Evolutionary conservation across 2,888 invertebrate species (phyloP).

Genomic region (Mesorhabditis spiculigera): DNA sequence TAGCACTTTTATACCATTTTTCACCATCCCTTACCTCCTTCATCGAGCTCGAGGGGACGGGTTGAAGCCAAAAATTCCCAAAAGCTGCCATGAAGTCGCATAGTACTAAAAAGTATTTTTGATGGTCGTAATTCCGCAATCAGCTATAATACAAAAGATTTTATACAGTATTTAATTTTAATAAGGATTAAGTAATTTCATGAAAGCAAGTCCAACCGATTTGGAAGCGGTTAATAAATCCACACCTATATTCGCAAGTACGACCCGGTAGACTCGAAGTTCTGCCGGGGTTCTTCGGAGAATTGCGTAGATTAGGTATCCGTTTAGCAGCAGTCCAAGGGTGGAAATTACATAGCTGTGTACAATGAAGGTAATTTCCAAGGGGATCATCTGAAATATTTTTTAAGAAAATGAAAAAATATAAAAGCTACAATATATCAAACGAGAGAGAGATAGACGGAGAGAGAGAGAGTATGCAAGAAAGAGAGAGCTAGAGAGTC

Average conservation of each 20-base stretch:
- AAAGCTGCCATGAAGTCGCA: not conserved
- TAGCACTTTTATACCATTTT: no score
- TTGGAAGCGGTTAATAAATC: no score
- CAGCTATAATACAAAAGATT: no score
- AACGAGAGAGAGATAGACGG: no score
- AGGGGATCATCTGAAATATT: not conserved
- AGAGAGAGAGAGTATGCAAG: no score
- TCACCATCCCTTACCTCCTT: no score
- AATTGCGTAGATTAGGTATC: not conserved
- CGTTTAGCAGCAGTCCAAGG: not conserved
- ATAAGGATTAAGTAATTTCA: no score
- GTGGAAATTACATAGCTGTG: not conserved
- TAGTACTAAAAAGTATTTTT: not conserved
- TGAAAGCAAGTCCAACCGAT: no score
- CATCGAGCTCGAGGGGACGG: not conserved
- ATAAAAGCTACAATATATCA: no score
- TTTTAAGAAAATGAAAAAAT: no score
- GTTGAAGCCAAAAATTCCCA: not conserved
- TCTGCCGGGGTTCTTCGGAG: not conserved
- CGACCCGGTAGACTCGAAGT: not conserved
- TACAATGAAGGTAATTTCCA: not conserved
- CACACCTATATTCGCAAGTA: not conserved
- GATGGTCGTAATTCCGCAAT: no score
- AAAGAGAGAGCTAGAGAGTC: no score
- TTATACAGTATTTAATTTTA: not conserved